Base-by-base conservation (phyloP, 2,113 vertebrate species). In the Salvelinus alpinus region DNA sequence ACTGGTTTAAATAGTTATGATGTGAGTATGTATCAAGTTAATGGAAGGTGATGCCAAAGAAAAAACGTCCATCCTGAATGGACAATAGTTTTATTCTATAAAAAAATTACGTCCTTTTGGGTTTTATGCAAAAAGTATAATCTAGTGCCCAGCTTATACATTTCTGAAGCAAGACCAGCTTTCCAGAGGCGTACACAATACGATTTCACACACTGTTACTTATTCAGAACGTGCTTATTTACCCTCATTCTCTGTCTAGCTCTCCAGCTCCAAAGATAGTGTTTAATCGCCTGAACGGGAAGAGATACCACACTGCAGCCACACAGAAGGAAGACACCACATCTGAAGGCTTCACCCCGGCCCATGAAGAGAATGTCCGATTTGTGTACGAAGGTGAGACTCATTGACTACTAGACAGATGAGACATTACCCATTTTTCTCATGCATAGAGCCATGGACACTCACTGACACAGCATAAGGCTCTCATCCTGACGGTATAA, bases 361-460 rank as follows among this genome's bases (percentile, higher is more conserved):
- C 96, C 3, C 97, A 99, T 0, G 96, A 99, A 84, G 97, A 99
- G 87, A 99, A 99, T 0, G 97, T 99, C 82, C 91, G 94, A 72
- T 99, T 99, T 71, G 86, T 99, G 29, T 95, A 95, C 3, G 95
- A 97, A 95, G 96, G 97, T 98, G 91, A 93, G 89, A 29, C 4
- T 4, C 64, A 65, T 27, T 27, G 25, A 24, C 60, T 8, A 20
- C 60, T 24, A 3, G 60, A 64, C 12, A 44, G 38, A 44, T 44
- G 38, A 44, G 38, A 44, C 34, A 1, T 6, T 34, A 34, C 6
- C 34, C 34, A 38, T 44, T 44, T 44, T 44, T 9, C 38, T 54
- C 51, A 54, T 54, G 51, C 12, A 54, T 14, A 44, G 38, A 44
- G 38, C 38, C 38, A 44, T 44, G 16, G 13, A 54, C 59, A 11